Evolutionary conservation across 2,797 vertebrate genomes (phyloP).

Genomic region (Smutsia temminckii): DNA sequence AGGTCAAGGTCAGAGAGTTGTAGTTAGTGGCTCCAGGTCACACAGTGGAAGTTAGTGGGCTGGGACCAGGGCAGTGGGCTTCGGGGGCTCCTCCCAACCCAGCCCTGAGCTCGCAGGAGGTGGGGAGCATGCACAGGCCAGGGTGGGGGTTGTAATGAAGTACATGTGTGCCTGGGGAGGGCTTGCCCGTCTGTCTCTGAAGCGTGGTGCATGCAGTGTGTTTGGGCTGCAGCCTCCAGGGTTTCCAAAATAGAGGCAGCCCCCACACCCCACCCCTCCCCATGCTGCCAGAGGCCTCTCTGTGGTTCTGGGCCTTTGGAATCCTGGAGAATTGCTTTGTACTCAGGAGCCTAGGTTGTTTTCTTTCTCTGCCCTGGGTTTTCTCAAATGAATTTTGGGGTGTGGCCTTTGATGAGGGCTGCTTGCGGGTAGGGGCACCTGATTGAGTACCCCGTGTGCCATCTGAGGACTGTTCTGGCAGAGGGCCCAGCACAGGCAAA

Average conservation of each 20-base stretch:
- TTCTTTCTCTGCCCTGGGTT: neutral
- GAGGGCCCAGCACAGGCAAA: neutral
- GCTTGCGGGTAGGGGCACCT: neutral
- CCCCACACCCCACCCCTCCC: neutral
- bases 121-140: accelerated
- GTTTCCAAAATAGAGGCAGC: neutral
- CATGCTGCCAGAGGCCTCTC: neutral
- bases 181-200: neutral
- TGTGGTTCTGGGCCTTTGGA: neutral
- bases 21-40: neutral
- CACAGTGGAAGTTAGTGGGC: neutral
- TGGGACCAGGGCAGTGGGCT: neutral
- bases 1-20: no score
- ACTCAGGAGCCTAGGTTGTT: neutral
- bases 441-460: neutral
- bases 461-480: neutral
- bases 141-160: neutral
- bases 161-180: neutral
- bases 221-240: neutral
- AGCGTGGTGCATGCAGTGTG: neutral
- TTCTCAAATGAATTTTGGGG: neutral
- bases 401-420: neutral
- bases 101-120: neutral
- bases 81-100: neutral
- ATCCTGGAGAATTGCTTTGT: constrained; percentile 7